Base-by-base conservation (phyloP, 2,113 vertebrate species). In the Raja brachyura region DNA sequence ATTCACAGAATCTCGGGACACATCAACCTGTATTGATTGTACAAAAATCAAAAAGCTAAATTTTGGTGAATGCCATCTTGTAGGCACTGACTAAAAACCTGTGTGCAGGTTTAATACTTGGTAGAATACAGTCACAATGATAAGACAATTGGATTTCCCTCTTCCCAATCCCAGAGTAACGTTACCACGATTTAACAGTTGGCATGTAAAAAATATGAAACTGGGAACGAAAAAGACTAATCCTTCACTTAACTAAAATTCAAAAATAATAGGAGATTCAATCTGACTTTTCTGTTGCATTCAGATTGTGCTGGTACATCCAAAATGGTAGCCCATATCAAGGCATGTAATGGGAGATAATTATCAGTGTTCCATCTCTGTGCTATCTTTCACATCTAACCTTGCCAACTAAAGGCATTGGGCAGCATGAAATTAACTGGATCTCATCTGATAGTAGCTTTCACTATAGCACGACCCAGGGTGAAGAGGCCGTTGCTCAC, bases 1-100 rank as follows among this genome's bases (percentile, higher is more conserved):
- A 88, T 88, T 88, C 31, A 88, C 83, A 88, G 83, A 88, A 88
- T 88, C 61, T 88, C 39, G 28, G 31, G 83, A n/a, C 25, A n/a
- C 10, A 16, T 28, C 10, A 31, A 63, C n/a, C 16, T 88, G 83
- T 88, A 88, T 61, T 8, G 83, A 66, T 88, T 31, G 83, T 88
- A 88, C n/a, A 88, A 88, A 61, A 14, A 77, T 1, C 75, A 86
- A 86, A 83, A 85, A 59, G 18, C 59, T 18, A 88, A 5, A 63
- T 63, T 66, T 63, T 33, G 59, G 59, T 88, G 14, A 56, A 18
- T n/a, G 5, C 59, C 59, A 31, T 31, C 14, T n/a, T 31, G 59
- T 31, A 88, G 83, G 83, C 59, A 59, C 81, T 31, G 59, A 31
- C 56, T 86, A 61, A n/a, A n/a, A 86, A 86, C 28, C 56, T 20